Base-by-base conservation (phyloP, 2,888 invertebrate species). In the Clivina fossor region DNA sequence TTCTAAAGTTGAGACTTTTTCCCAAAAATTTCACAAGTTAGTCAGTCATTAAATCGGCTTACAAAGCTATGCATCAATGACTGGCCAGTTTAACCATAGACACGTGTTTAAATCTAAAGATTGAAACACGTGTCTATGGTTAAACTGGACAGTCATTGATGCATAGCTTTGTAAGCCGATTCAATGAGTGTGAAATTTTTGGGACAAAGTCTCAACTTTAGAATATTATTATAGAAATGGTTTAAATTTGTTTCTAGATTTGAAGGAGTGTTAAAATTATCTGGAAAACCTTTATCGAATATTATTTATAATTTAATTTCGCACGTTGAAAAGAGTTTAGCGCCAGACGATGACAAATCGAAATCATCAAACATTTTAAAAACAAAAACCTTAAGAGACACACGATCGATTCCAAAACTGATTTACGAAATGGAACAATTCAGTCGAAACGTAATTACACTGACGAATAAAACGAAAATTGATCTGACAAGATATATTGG, bases 341-440 rank as follows among this genome's bases (percentile, higher is more conserved):
- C 73, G 35, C 64, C 65, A 57, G 69, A 68, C 30, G 62, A 60
- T 9, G 63, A 66, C 48, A 71, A 66, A 64, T 56, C 58, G 13
- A 60, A 65, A 9, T 67, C 72, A 54, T 59, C 68, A 9, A 62
- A 60, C 41, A 60, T 65, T 11, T 58, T 74, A 48, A 74, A 76
- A 46, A 78, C 74, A 56, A 79, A 78, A 68, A 79, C 83, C 41
- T 68, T 82, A 35, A 77, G 78, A 24, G 82, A 85, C 68, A 83
- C 83, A 0, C 79, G 79, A 62, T 73, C 78, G 15, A 82, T 86
- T 63, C 86, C 86, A 5, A 78, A 80, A 41, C 78, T 85, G 0
- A 80, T 86, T 48, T 76, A 79, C 38, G 84, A 82, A 64, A 79
- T 82, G 1, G 86, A 86, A 68, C 79, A 79, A 64, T 85, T 84